Evolutionary conservation across 1,140 invertebrate species (phyloP).

Genomic region (Lanistes nyassanus): DNA sequence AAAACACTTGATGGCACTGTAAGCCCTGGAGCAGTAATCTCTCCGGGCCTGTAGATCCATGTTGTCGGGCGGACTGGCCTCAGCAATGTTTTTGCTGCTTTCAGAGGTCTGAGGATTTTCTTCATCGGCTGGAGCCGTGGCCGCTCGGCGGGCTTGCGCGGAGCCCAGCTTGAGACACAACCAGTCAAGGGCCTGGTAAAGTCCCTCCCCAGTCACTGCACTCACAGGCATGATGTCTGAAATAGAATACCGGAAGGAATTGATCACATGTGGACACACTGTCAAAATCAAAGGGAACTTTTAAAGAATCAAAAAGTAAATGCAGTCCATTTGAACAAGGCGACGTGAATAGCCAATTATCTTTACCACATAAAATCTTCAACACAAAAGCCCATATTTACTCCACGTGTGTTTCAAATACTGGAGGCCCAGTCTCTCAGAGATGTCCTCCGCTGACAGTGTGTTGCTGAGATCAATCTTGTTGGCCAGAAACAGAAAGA

Average conservation of each 20-base stretch:
- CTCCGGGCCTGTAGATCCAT: slow-evolving; percentile 5
- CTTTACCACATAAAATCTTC: no score
- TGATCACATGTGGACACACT: no score
- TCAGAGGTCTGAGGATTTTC: no score
- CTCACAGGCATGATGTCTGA: slow-evolving; percentile 57
- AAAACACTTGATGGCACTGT: slow-evolving; percentile 47
- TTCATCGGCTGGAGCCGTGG: not conserved
- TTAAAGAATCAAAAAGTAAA: no score
- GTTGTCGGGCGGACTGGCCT: slow-evolving; percentile 4
- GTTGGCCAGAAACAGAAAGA: slow-evolving; percentile 97
- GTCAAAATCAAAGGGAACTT: no score
- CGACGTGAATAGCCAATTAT: no score
- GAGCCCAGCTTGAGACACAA: slow-evolving; percentile 54
- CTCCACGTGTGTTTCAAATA: slow-evolving; percentile 56
- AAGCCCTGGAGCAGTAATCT: slow-evolving; percentile 42
- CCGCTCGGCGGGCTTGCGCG: slow-evolving; percentile 35
- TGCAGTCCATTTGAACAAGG: no score
- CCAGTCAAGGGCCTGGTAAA: slow-evolving; percentile 59
- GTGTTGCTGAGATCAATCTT: slow-evolving; percentile 98
- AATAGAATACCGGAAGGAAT: slow-evolving; percentile 15
- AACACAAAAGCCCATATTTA: no score
- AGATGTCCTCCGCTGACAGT: slow-evolving; percentile 97
- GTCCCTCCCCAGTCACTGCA: slow-evolving; percentile 53
- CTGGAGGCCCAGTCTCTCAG: slow-evolving; percentile 94
- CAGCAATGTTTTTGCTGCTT: not conserved